Base-by-base conservation (phyloP, 2,797 vertebrate genomes). In the Cyprinella venusta region DNA sequence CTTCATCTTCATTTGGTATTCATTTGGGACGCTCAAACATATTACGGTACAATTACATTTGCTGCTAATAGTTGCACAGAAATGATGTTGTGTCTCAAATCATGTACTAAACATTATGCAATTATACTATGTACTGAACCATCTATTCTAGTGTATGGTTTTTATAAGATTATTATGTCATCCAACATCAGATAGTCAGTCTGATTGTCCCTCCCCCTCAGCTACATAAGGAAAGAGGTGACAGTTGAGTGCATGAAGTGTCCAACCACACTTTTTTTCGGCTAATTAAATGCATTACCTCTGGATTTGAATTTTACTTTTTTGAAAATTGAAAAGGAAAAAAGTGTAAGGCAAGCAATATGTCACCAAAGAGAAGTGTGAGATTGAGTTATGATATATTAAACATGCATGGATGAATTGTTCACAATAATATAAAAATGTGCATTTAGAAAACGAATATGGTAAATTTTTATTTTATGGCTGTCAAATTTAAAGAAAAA, bases 1-100 rank as follows among this genome's bases (percentile, higher is more conserved):
- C 24, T 48, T 71, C 1, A 18, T 18, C 42, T 71, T 30, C 24
- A 48, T 0, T 18, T 9, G 15, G 7, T 30, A 26, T 70, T 26
- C 8, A 48, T 8, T 70, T 48, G 42, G n/a, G 68, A 8, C 16
- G 0, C 15, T 48, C n/a, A 48, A 18, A 26, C 15, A 48, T 10
- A 74, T 76, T 42, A 56, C 5, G 36, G 36, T 36, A 36, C 18
- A 36, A 74, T 74, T 74, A 30, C 19, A 56, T 74, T 56, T 74
- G 71, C 19, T 54, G 12, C 30, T 21, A 36, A 30, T 54, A 52
- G 70, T 72, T 52, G 18, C 45, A 52, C 26, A 21, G 48, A 72
- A 52, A 24, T 45, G 1, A 4, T 26, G n/a, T 13, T 26, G 10
- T 26, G n/a, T 26, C n/a, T 5, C n/a, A 26, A 61, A 26, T 61